Base-by-base conservation (phyloP, 2,888 invertebrate species). In the Drosophila borborema region DNA sequence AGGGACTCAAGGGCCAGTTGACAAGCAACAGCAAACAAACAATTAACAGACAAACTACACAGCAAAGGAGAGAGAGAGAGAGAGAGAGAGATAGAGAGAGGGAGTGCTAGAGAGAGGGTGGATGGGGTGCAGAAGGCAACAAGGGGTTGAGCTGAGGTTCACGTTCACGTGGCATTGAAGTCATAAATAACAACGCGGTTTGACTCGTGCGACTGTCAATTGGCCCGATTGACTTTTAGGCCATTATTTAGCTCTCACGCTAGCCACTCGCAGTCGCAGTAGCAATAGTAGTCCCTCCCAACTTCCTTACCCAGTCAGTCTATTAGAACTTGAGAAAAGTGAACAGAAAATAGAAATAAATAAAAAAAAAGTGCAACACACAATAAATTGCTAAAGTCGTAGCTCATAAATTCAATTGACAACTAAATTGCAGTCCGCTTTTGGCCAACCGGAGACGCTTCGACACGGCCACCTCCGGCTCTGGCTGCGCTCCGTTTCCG, bases 1-100 rank as follows among this genome's bases (percentile, higher is more conserved):
- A 41, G 41, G 55, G 55, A 91, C 88, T 92, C 89, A 88, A 91
- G 81, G 86, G 86, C 82, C 91, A 92, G 89, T 20, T 91, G 91
- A 91, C 91, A 92, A 91, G 90, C 91, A 89, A 92, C 91, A 91
- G 89, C 92, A 92, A 92, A 92, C 91, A 92, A 92, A 92, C 92
- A 92, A 92, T 92, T 92, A 92, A 92, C 92, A 90, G 78, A 75
- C 74, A 73, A 78, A 62, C 64, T 45, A 41, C 16, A 20, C 8
- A 1, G 40, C 6, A 28, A 5, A 28, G 28, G 28, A 28, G 6
- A 6, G 20, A 20, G 1, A 20, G 5, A 28, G 16, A 6, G 58
- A 4, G 23, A 3, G 23, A 23, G 28, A 1, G 28, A 23, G n/a
- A 20, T 23, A 23, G 23, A 23, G 20, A 23, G n/a, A 20, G 36